Percentiles rank a stretch among this genome's conserved stretches.
Conservation (phyloP, 2,797 vertebrate species). For the Lemur catta region DNA sequence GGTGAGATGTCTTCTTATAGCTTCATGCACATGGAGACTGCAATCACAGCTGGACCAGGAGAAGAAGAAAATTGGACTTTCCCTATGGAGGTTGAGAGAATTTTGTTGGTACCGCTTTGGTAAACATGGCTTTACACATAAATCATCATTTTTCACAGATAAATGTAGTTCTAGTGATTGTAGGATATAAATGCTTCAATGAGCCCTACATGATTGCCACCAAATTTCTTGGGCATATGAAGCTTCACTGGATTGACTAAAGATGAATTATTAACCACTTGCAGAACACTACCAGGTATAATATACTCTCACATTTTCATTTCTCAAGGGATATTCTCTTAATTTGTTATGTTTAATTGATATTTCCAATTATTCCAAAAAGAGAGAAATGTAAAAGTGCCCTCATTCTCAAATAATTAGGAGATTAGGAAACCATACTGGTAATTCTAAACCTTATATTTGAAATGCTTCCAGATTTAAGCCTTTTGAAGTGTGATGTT, state of each 20-base stretch:
- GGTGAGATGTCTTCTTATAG: background rate
- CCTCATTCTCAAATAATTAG: constrained; percentile 48
- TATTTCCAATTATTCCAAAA: constrained; percentile 43
- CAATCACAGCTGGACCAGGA: background rate
- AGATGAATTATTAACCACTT: background rate
- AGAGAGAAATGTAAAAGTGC: background rate
- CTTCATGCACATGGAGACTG: background rate
- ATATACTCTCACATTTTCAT: background rate
- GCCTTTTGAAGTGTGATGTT: constrained; percentile 54
- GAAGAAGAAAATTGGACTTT: background rate
- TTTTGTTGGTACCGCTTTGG: background rate
- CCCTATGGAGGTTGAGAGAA: background rate
- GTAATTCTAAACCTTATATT: constrained; percentile 20
- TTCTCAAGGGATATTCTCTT: constrained; percentile 2
- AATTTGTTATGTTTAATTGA: constrained; percentile 22
- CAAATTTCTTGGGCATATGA: background rate
- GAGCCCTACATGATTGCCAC: background rate
- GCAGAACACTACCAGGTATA: background rate
- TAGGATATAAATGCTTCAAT: background rate
- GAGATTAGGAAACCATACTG: constrained; percentile 40
- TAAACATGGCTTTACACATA: background rate
- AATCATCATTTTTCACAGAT: background rate
- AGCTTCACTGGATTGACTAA: constrained; percentile 16
- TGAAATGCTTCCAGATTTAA: constrained; percentile 55
- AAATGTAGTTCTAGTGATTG: background rate